Evolutionary conservation across 2,113 vertebrate species (phyloP), one percentile per base, ranked within the genome.

Genomic region (Manacus vitellinus): DNA sequence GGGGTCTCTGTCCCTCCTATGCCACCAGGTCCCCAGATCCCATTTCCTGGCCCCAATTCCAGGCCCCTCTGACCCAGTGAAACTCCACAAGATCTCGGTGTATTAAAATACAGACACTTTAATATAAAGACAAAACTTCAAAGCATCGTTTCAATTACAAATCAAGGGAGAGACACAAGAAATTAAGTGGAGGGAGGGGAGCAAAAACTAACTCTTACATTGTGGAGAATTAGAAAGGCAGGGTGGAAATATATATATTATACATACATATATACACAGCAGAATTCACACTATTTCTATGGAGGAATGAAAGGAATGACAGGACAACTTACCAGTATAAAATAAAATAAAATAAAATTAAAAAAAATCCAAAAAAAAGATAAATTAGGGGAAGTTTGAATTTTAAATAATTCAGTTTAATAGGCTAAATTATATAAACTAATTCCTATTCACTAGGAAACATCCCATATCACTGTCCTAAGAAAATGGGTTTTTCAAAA

Each of bases 241-340:
- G 94, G 96, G 80, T 94, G 94, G 95, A 92, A 95, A 97, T 96
- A 97, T 95, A 97, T 97, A 95, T 96, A 97, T 97, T 96, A 97
- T 97, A 95, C 94, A 85, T 96, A 97, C 95, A 97, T 96, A 97
- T 96, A 94, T 96, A 97, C 82, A 96, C 92, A 94, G 41, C 94
- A 94, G 94, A 93, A 92, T 85, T 91, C 92, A 94, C 79, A 4
- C 96, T 94, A 86, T 37, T 92, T 71, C 93, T 96, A 89, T 62
- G 88, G 93, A 82, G 37, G 92, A 81, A 72, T 51, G 92, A 63
- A 89, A 43, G 65, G 93, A 87, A 94, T 74, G 96, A 92, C 35
- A 61, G 88, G 70, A 92, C 73, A 93, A 96, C 81, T 85, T 86
- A 86, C 67, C 11, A 6, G 88, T 75, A 83, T 66, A 8, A 43